phyloP scores from a whole-genome alignment of 2,888 invertebrate genomes.

The Nematopogon swammerdamellus region DNA sequence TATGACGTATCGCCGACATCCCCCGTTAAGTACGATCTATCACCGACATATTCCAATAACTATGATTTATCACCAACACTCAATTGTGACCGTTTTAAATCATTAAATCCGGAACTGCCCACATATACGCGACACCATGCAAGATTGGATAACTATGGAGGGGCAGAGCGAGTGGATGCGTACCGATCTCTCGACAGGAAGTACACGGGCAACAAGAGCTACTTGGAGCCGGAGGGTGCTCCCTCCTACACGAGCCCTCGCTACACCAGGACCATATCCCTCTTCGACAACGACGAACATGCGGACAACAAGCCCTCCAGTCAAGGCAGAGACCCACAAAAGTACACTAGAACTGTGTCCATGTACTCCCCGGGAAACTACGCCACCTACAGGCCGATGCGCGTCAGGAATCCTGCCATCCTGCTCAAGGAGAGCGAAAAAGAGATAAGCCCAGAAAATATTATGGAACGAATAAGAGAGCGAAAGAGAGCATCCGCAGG shows the following conservation, averaged over 20 bases:
- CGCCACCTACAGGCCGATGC: slow-evolving; percentile 48
- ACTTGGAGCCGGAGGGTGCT: slow-evolving; percentile 41
- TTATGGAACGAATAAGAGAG: slow-evolving; percentile 48
- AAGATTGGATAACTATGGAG: slow-evolving; percentile 35
- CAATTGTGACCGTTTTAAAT: slow-evolving; percentile 3
- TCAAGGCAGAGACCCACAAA: slow-evolving; percentile 33
- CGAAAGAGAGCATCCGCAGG: slow-evolving; percentile 48
- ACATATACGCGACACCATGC: slow-evolving; percentile 20
- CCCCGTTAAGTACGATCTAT: slow-evolving; percentile 34
- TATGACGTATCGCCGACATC: slow-evolving; percentile 40
- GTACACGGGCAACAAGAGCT: slow-evolving; percentile 35
- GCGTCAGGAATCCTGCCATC: slow-evolving; percentile 47
- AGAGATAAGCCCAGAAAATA: slow-evolving; percentile 49
- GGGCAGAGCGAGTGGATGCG: slow-evolving; percentile 42
- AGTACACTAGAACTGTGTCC: slow-evolving; percentile 44
- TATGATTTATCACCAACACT: neutral
- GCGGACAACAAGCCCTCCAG: slow-evolving; percentile 27
- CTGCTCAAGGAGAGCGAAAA: slow-evolving; percentile 49
- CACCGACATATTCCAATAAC: slow-evolving; percentile 18
- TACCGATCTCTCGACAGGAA: slow-evolving; percentile 49
- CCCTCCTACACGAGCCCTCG: slow-evolving; percentile 30
- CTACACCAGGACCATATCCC: slow-evolving; percentile 44
- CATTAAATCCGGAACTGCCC: slow-evolving; percentile 8
- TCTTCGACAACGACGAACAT: slow-evolving; percentile 38
- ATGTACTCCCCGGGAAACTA: slow-evolving; percentile 50